phyloP scores from a whole-genome alignment of 2,888 invertebrate species.

The Pediacus dermestoides region DNA sequence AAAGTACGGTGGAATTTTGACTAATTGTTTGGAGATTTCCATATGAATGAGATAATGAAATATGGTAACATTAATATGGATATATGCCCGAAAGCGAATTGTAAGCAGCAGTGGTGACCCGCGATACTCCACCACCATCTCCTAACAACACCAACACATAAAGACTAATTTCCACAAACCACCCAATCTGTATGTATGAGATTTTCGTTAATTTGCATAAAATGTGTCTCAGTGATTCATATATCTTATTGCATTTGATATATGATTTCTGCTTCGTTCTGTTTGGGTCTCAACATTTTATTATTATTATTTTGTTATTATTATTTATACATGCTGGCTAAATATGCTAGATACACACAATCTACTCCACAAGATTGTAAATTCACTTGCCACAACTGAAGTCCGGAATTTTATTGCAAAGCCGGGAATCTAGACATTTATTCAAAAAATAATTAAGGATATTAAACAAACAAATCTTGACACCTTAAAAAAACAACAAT shows the following conservation, averaged over 20 bases:
- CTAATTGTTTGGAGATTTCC: conserved; percentile 67
- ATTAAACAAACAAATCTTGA: no score
- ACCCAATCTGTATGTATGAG: conserved; percentile 52
- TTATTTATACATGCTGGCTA: no score
- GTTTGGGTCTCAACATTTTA: conserved; percentile 10
- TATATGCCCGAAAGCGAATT: conserved; percentile 56
- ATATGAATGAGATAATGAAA: conserved; percentile 82
- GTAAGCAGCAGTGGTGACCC: conserved; percentile 46
- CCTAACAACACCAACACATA: conserved; percentile 18
- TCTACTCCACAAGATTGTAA: no score
- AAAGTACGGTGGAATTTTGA: conserved; percentile 52
- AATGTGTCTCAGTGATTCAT: conserved; percentile 53
- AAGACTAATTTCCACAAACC: conserved; percentile 25
- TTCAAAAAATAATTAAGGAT: no score
- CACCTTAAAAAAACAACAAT: no score
- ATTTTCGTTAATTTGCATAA: conserved; percentile 52
- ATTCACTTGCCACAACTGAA: no score
- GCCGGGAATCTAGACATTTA: no score
- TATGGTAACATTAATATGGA: conserved; percentile 75
- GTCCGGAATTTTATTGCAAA: no score
- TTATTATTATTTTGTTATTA: no score
- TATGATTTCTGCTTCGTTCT: conserved; percentile 41
- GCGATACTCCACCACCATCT: conserved; percentile 25
- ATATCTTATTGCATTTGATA: conserved; percentile 50
- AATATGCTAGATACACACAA: no score